Evolutionary conservation across 2,797 vertebrate genomes (phyloP).

Genomic region (Macroramphosus scolopax): DNA sequence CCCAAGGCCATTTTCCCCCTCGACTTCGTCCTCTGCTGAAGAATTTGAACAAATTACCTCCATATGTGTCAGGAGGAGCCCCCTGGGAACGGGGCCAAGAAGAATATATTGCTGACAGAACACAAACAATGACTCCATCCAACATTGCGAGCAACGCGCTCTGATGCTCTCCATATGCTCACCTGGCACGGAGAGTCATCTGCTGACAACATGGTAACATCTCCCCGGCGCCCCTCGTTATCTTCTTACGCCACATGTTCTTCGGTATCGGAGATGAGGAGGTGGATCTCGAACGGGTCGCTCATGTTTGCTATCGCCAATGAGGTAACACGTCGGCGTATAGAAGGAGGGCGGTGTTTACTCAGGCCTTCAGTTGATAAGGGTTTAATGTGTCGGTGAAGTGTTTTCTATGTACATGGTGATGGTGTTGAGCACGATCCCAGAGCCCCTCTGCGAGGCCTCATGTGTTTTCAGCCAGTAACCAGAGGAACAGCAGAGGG

Average conservation of each 20-base stretch:
- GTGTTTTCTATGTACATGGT: constrained; percentile 5
- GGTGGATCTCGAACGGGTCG: constrained; percentile 6
- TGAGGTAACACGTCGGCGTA: constrained; percentile 11
- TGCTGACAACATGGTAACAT: constrained; percentile 44
- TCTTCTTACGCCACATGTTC: constrained; percentile 41
- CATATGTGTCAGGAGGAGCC: constrained; percentile 72
- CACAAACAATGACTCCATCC: constrained; percentile 73
- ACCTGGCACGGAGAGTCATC: constrained; percentile 50
- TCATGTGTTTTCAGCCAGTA: constrained; percentile 35
- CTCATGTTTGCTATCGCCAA: constrained; percentile 9
- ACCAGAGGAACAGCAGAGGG: constrained; percentile 24
- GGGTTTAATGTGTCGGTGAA: constrained; percentile 7
- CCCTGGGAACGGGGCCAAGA: constrained; percentile 61
- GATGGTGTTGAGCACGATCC: background rate
- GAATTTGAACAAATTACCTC: constrained; percentile 73
- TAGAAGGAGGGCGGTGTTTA: background rate
- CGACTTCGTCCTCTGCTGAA: constrained; percentile 51
- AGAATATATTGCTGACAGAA: constrained; percentile 72
- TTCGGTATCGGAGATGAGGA: constrained; percentile 17
- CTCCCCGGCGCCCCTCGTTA: constrained; percentile 34
- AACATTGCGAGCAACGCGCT: constrained; percentile 46
- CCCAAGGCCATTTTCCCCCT: constrained; percentile 32
- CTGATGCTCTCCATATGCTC: constrained; percentile 67
- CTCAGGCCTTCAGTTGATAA: constrained; percentile 8
- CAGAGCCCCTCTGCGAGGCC: constrained; percentile 8